phyloP scores from a whole-genome alignment of 1,140 invertebrate species.

The Bombus haemorrhoidalis region DNA sequence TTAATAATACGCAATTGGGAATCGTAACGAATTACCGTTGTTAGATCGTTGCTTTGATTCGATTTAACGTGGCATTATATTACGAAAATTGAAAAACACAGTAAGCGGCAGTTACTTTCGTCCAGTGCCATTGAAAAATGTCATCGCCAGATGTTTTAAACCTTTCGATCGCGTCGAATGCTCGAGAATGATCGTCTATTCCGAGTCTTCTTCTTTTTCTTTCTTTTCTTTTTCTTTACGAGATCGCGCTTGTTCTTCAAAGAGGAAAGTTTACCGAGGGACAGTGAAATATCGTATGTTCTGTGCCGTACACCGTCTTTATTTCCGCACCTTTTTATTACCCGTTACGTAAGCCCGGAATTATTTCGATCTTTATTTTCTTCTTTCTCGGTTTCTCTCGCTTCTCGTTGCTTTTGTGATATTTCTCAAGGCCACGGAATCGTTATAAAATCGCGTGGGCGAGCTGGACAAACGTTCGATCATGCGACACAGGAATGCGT shows the following conservation, averaged over 20 bases:
- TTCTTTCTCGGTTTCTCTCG: not conserved
- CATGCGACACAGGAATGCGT: constrained; percentile 48
- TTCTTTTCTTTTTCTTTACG: constrained; percentile 22
- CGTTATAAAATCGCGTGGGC: constrained; percentile 58
- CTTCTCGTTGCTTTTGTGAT: constrained; percentile 15
- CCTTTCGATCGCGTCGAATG: constrained; percentile 14
- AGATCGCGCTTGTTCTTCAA: constrained; percentile 21
- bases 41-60: not conserved
- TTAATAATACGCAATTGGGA: constrained; percentile 18
- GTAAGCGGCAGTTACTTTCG: not conserved
- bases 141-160: constrained; percentile 42
- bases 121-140: not conserved
- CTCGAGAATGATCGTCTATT: constrained; percentile 44
- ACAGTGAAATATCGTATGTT: constrained; percentile 45
- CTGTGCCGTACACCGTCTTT: constrained; percentile 24
- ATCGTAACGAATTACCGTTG: not conserved
- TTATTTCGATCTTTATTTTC: constrained; percentile 56
- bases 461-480: constrained; percentile 68
- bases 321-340: constrained; percentile 49
- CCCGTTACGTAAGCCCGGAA: constrained; percentile 50
- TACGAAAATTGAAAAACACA: not conserved
- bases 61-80: constrained; percentile 1
- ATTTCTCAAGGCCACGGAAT: constrained; percentile 54
- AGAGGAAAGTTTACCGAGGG: constrained; percentile 28
- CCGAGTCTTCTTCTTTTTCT: not conserved